These are phyloP conservation scores for Mus minutoides DNA, from an alignment of 2,797 vertebrate genomes.

Conservation along the genomic window DNA sequence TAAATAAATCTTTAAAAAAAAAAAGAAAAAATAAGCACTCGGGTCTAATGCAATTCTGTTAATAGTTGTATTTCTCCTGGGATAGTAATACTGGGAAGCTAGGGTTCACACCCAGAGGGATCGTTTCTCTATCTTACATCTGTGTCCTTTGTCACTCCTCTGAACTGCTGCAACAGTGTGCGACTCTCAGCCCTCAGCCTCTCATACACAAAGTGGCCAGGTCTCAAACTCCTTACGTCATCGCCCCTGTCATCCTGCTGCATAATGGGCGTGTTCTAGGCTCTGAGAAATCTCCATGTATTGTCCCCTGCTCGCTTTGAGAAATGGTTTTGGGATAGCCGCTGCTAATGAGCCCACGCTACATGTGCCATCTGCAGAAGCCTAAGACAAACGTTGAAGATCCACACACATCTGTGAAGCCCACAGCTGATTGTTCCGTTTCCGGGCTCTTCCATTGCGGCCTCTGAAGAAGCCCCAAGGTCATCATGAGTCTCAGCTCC, in stretches of 20 bases:
- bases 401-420: background rate
- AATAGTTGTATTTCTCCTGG: background rate
- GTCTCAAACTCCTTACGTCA: background rate
- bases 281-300: background rate
- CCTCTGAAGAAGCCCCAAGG: background rate
- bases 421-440: background rate
- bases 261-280: background rate
- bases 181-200: background rate
- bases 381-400: background rate
- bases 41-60: background rate
- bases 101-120: background rate
- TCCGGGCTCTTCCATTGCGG: background rate
- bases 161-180: background rate
- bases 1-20: no score
- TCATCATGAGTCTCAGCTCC: background rate
- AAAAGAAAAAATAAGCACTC: background rate
- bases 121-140: background rate
- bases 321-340: background rate
- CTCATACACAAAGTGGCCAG: background rate
- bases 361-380: conserved; percentile 18
- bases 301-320: background rate
- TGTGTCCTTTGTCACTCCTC: background rate
- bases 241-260: background rate
- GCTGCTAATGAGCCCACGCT: background rate
- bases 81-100: background rate